phyloP scores from a whole-genome alignment of 2,113 vertebrate species.

The Rhipidura dahli region DNA sequence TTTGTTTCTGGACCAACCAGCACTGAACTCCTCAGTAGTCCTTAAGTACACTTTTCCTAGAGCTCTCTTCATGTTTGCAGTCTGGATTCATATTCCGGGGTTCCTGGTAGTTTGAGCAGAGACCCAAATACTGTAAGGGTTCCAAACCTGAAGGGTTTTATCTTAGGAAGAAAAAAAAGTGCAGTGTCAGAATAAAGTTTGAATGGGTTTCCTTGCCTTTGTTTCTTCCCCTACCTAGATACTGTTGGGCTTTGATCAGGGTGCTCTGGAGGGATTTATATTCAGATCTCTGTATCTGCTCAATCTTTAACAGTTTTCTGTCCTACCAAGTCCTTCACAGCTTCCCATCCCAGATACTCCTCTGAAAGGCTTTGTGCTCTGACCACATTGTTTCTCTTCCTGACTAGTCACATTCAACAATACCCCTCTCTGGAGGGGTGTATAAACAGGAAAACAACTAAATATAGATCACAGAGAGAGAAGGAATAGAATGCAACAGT shows the following conservation, averaged over 20 bases:
- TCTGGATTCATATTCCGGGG: not conserved
- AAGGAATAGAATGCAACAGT: not conserved
- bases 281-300: not conserved
- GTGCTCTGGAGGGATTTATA: not conserved
- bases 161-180: not conserved
- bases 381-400: constrained; percentile 34
- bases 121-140: not conserved
- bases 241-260: not conserved
- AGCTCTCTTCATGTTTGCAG: not conserved
- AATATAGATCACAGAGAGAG: not conserved
- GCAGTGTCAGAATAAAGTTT: not conserved
- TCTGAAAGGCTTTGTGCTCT: constrained; percentile 4
- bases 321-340: not conserved
- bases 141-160: not conserved
- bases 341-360: not conserved
- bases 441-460: constrained; percentile 45
- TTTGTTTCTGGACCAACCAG: not conserved
- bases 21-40: not conserved
- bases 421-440: not conserved
- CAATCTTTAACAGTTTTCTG: not conserved
- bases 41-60: not conserved
- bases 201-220: not conserved
- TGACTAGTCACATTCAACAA: constrained; percentile 49
- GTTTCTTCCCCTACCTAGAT: not conserved
- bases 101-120: not conserved